Base-by-base conservation (phyloP, 2,113 vertebrate genomes). In the Bujurquina vittata region DNA sequence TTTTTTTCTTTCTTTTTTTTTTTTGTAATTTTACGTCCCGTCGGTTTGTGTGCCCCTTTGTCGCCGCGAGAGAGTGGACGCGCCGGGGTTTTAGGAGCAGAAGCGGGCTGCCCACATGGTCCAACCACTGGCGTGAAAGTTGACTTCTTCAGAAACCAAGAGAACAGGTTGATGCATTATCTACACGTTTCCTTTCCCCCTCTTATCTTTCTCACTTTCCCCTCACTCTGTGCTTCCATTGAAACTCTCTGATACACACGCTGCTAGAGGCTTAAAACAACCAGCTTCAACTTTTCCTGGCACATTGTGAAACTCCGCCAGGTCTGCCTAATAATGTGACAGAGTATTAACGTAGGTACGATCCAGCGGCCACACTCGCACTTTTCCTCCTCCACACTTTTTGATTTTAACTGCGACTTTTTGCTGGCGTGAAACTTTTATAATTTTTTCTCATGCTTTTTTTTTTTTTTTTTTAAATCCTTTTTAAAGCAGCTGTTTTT, bases 31-130 rank as follows among this genome's bases (percentile, higher is more conserved):
- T 85, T 85, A 88, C 79, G 85, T 93, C 85, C 88, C 81, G 80
- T 89, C 92, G 91, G 88, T 81, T 90, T 77, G 87, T 88, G 89
- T 54, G n/a, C 62, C 67, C 82, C 86, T 93, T 93, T 92, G 93
- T 94, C 91, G 90, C 93, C 84, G 89, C 20, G 88, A 91, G 85
- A 87, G 91, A 91, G 94, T 88, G 94, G 96, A 93, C 92, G 94
- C 95, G 88, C 92, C 92, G 94, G 95, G 95, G 90, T 84, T 89
- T 84, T 94, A 93, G 94, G 95, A 94, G 91, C 95, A 94, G 94
- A 93, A 93, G 94, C 91, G 86, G 94, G 86, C 91, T 92, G 92
- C 94, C 96, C 96, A 96, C 96, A 96, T 96, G 96, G 95, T 96
- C 95, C 94, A 94, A 94, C 93, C 94, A 92, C 95, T 93, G 93